Conservation (phyloP, 2,888 invertebrate genomes). For the Sphaeridia pumilis region DNA sequence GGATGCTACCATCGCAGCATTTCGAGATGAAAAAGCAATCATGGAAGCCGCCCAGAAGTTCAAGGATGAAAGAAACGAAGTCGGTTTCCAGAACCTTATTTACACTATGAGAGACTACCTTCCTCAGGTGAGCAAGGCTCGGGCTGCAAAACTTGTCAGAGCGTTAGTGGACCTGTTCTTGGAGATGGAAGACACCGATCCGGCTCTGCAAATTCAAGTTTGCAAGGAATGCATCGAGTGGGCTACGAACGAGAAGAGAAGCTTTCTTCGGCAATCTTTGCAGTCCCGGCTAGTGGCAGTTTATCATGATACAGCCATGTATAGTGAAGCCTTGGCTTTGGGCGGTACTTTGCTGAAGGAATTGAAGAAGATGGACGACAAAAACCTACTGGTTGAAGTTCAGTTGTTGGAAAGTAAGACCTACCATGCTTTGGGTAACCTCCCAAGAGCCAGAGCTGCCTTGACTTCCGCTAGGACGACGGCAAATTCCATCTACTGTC, state of each 20-base stretch:
- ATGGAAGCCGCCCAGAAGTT: conserved; percentile 21
- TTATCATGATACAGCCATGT: conserved; percentile 84
- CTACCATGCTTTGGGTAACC: conserved; percentile 91
- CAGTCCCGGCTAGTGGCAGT: conserved; percentile 90
- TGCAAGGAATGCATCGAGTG: conserved; percentile 90
- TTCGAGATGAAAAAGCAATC: conserved; percentile 25
- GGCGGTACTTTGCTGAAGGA: conserved; percentile 83
- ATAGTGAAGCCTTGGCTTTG: conserved; percentile 68
- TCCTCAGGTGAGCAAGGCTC: conserved; percentile 79
- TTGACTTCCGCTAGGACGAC: conserved; percentile 98
- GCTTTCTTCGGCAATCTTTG: conserved; percentile 89
- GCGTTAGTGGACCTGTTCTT: conserved; percentile 94
- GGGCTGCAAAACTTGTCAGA: conserved; percentile 95
- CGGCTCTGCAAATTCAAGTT: conserved; percentile 68
- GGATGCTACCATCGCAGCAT: neutral
- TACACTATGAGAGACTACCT: conserved; percentile 92
- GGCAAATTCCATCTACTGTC: conserved; percentile 98
- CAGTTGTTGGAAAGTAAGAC: conserved; percentile 97
- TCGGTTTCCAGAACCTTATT: conserved; percentile 53
- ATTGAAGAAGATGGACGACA: conserved; percentile 97
- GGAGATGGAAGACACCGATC: conserved; percentile 89
- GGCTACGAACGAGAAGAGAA: conserved; percentile 95
- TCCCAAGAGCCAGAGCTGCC: conserved; percentile 92
- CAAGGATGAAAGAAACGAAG: conserved; percentile 15
- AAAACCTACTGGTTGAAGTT: conserved; percentile 95